Evolutionary conservation across 2,797 vertebrate genomes (phyloP).

Genomic region (Masticophis lateralis): DNA sequence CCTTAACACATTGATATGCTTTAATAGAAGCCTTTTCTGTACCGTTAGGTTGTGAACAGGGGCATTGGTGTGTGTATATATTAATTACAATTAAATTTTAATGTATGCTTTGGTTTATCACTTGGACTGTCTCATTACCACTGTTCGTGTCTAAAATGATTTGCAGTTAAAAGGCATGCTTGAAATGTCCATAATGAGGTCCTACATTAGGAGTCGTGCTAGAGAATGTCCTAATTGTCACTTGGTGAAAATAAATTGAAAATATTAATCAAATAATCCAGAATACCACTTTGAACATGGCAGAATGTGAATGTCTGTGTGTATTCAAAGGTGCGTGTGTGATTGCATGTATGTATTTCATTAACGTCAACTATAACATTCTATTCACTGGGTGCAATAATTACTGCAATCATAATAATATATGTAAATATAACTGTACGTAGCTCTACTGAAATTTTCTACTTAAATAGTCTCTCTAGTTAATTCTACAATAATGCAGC

Average conservation of each 20-base stretch:
- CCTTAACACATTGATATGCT: slow-evolving; percentile 57
- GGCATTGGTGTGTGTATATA: slow-evolving; percentile 19
- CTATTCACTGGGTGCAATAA: not conserved
- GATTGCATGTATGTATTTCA: not conserved
- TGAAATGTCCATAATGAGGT: slow-evolving; percentile 2
- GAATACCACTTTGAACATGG: not conserved
- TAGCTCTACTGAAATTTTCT: slow-evolving; percentile 43
- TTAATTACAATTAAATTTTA: slow-evolving; percentile 55
- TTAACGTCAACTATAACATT: not conserved
- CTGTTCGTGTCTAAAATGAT: not conserved
- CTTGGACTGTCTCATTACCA: slow-evolving; percentile 22
- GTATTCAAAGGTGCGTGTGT: not conserved
- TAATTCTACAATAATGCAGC: not conserved
- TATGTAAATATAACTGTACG: not conserved
- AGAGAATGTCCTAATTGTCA: not conserved
- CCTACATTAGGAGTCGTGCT: not conserved
- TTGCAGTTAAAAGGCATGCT: not conserved
- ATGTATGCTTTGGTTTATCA: slow-evolving; percentile 47
- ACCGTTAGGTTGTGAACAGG: slow-evolving; percentile 40
- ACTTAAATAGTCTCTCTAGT: not conserved
- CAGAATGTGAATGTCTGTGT: not conserved
- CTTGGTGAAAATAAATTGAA: slow-evolving; percentile 18
- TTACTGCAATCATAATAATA: not conserved
- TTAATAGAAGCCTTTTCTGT: slow-evolving; percentile 40
- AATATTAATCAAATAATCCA: not conserved